phyloP scores from a whole-genome alignment of 2,113 vertebrate genomes.

The Thomomys bottae region DNA sequence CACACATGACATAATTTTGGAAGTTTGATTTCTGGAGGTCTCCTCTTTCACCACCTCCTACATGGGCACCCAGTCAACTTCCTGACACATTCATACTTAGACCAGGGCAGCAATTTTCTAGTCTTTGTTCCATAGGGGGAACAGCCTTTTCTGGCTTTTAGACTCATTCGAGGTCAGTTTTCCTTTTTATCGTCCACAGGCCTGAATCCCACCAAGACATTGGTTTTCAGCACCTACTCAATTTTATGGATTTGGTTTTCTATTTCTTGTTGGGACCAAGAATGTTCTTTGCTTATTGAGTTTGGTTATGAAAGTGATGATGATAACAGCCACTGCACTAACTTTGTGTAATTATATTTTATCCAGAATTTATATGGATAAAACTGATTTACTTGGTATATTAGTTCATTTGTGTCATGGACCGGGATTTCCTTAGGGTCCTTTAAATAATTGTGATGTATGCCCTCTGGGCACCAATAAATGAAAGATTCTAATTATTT shows the following conservation, averaged over 20 bases:
- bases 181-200: neutral
- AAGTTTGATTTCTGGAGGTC: conserved; percentile 71
- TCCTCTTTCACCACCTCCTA: conserved; percentile 61
- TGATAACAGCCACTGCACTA: neutral
- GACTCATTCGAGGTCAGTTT: conserved; percentile 12
- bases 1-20: conserved; percentile 64
- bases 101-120: conserved; percentile 51
- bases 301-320: conserved; percentile 14
- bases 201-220: neutral
- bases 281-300: conserved; percentile 37
- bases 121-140: conserved; percentile 39
- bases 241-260: conserved; percentile 15
- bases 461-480: neutral
- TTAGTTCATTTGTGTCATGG: neutral
- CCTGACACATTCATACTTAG: conserved; percentile 54
- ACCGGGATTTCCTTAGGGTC: neutral
- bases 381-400: neutral
- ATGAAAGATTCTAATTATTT: neutral
- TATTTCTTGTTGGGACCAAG: conserved; percentile 28
- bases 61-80: conserved; percentile 70
- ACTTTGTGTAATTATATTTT: neutral
- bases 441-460: neutral
- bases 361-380: neutral
- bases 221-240: conserved; percentile 16
- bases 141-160: conserved; percentile 46